These are phyloP conservation scores for Lota lota DNA, from an alignment of 2,113 vertebrate species.

Conservation along the genomic window DNA sequence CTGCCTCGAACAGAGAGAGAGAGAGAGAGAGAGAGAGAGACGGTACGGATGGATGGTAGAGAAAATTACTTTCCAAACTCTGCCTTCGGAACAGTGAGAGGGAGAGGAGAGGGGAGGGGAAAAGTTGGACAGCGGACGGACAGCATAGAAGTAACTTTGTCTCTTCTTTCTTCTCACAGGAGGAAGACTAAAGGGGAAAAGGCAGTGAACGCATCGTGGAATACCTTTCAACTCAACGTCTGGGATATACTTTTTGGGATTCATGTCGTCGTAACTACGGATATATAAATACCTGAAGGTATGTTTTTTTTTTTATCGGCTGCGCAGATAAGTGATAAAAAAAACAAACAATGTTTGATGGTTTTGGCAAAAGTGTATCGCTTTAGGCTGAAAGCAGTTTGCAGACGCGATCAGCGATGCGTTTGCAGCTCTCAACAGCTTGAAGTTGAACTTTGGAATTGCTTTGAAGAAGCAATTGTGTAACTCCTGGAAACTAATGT, in stretches of 20 bases:
- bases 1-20: not conserved
- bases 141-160: slow-evolving; percentile 58
- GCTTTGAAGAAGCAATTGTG: too few species aligned
- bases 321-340: not conserved
- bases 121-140: slow-evolving; percentile 59
- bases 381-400: too few species aligned
- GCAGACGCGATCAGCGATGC: too few species aligned
- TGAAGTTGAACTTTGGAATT: too few species aligned
- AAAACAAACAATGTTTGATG: too few species aligned
- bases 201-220: too few species aligned
- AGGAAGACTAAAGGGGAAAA: too few species aligned
- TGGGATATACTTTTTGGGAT: slow-evolving; percentile 51
- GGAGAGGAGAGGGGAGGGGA: slow-evolving; percentile 8
- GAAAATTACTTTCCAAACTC: slow-evolving; percentile 17
- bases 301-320: slow-evolving; percentile 33
- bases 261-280: slow-evolving; percentile 52
- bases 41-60: slow-evolving; percentile 2
- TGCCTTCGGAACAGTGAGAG: slow-evolving; percentile 1
- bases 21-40: slow-evolving; percentile 17
- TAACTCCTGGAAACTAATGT: too few species aligned
- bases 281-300: slow-evolving; percentile 54
- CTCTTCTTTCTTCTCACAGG: slow-evolving; percentile 22
- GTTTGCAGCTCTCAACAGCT: too few species aligned
- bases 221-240: not conserved
- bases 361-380: too few species aligned